A percentile compares a stretch with the other conserved stretches of the same genome.
Evolutionary conservation across 2,797 vertebrate species (phyloP).

Genomic region (Champsocephalus esox): DNA sequence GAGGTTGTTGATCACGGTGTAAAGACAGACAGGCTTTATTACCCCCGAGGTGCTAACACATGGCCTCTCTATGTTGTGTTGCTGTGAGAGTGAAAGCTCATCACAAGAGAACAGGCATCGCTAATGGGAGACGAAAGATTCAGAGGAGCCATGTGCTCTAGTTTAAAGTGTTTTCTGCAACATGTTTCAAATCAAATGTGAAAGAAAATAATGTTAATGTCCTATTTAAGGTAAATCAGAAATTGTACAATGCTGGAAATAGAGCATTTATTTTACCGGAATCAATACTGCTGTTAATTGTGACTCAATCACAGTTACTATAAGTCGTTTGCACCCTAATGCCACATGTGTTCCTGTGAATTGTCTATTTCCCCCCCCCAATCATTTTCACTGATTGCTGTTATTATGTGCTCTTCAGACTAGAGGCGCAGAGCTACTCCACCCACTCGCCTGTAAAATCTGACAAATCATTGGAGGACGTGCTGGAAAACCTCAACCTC

Average conservation of each 20-base stretch:
- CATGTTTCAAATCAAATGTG: background rate
- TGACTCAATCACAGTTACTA: slow-evolving; percentile 13
- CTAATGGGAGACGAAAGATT: slow-evolving; percentile 44
- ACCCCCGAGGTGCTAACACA: slow-evolving; percentile 15
- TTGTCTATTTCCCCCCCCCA: slow-evolving; percentile 1
- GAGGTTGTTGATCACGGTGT: background rate
- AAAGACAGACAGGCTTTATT: slow-evolving; percentile 6
- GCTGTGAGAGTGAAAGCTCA: slow-evolving; percentile 28
- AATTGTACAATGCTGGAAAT: slow-evolving; percentile 16
- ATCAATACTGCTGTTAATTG: slow-evolving; percentile 38
- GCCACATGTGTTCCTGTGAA: slow-evolving; percentile 35
- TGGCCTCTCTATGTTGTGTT: slow-evolving; percentile 26
- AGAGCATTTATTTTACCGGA: slow-evolving; percentile 27
- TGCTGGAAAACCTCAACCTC: slow-evolving; percentile 92
- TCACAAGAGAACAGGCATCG: slow-evolving; percentile 18
- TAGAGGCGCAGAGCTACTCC: slow-evolving; percentile 79
- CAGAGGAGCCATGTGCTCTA: slow-evolving; percentile 27
- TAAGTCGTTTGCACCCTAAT: slow-evolving; percentile 17
- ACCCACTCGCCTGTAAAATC: slow-evolving; percentile 83
- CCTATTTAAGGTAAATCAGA: slow-evolving; percentile 24
- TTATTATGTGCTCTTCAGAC: slow-evolving; percentile 78
- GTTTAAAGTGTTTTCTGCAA: slow-evolving; percentile 31
- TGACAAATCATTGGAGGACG: slow-evolving; percentile 89
- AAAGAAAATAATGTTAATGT: background rate
- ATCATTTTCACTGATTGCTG: slow-evolving; percentile 57